Evolutionary conservation across 2,113 vertebrate species (phyloP), one percentile per base, ranked within the genome.

Genomic region (Bambusicola thoracicus): DNA sequence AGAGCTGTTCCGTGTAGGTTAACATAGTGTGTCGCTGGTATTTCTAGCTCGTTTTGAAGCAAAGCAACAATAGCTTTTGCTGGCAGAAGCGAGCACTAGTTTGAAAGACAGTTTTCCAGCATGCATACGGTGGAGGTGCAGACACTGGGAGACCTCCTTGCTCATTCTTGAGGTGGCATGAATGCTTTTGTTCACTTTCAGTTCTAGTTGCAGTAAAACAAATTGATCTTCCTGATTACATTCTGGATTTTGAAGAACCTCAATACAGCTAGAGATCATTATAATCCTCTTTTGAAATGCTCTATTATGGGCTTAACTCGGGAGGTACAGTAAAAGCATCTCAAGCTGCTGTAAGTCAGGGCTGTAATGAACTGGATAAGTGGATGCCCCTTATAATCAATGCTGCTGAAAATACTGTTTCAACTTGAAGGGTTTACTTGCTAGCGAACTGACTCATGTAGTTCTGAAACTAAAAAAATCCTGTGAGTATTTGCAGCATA

Each of bases 371-470:
- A 72, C 79, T 83, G 66, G 66, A 34, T 89, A 92, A 78, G 89
- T 87, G 90, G 72, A 55, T 21, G 51, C 75, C 84, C 70, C 46
- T 91, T 81, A 59, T 43, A 94, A 91, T 87, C 41, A 62, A 49
- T 94, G 93, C 85, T 87, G 70, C 74, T 91, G 79, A 91, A 95
- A 96, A 91, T 74, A 68, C 61, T 78, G 25, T 85, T 91, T 88
- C 53, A 72, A 6, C 40, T 67, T n/a, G 66, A 18, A 91, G 76
- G 34, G 48, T 77, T 90, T 75, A 90, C 81, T 85, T 89, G 74
- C 83, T 61, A 14, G 87, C 90, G 80, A 90, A 69, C 44, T 65
- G 67, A 67, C 87, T 85, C 85, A n/a, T 75, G 53, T 69, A 63
- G 44, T 94, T 94, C 63, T 83, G 90, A 56, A 86, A 75, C 41